Evolutionary conservation across 2,888 invertebrate genomes (phyloP).

Genomic region (Mythimna pallens): DNA sequence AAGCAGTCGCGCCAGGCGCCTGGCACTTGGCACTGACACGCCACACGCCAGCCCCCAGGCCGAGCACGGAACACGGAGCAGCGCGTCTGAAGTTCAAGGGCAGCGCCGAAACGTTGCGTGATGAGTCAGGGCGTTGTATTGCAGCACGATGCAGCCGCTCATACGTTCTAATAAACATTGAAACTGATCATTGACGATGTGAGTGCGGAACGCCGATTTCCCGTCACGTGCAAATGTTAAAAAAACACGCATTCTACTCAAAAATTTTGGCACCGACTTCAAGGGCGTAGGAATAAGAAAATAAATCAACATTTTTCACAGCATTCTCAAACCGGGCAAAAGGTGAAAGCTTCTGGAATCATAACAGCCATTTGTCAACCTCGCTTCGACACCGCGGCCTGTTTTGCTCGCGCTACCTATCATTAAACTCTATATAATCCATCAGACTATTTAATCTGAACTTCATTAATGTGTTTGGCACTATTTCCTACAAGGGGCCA

Average conservation of each 20-base stretch:
- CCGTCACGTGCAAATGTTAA: constrained; percentile 7
- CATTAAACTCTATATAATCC: neutral
- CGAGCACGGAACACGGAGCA: constrained; percentile 45
- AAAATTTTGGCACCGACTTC: constrained; percentile 44
- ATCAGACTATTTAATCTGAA: constrained; percentile 1
- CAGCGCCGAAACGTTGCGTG: constrained; percentile 30
- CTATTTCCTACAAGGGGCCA: neutral
- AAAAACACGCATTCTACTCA: constrained; percentile 24
- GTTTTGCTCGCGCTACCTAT: constrained; percentile 2
- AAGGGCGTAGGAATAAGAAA: constrained; percentile 44
- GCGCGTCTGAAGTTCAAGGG: constrained; percentile 58
- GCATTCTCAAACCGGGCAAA: constrained; percentile 28
- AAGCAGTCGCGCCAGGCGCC: constrained; percentile 64
- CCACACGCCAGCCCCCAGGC: constrained; percentile 32
- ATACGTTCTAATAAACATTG: neutral
- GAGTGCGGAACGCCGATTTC: neutral
- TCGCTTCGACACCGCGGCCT: neutral
- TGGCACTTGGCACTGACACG: constrained; percentile 16
- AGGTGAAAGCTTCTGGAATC: constrained; percentile 46
- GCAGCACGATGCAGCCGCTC: constrained; percentile 24
- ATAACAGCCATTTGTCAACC: constrained; percentile 23
- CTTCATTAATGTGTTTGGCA: constrained; percentile 9
- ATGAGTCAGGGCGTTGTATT: constrained; percentile 40
- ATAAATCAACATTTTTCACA: constrained; percentile 44
- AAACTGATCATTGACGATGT: neutral